Evolutionary conservation across 2,888 invertebrate species (phyloP), one percentile per base, ranked within the genome.

Genomic region (Noctua janthina): DNA sequence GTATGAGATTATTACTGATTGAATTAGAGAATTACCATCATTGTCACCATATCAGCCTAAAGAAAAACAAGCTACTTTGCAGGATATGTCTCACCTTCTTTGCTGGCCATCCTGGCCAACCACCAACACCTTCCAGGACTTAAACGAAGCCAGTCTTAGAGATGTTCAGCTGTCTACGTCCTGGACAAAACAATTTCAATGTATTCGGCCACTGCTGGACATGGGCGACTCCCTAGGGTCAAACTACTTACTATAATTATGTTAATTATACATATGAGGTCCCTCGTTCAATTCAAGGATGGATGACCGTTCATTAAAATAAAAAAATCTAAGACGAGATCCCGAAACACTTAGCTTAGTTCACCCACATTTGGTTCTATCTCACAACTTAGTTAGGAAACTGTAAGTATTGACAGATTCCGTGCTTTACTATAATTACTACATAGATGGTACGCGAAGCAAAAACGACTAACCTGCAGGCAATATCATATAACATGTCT

Each of bases 381-480:
- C 17, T 51, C 17, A 17, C 51, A 17, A 17, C 51, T 17, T 51
- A 15, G 49, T 49, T 15, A 54, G 54, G 54, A 54, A 23, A 54
- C 23, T 54, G 20, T 54, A 54, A 54, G 54, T 10, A 10, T 54
- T 23, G 54, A 8, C 20, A 54, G 2, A 8, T 54, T 23, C 20
- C 54, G 2, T 23, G 10, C 20, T 3, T 54, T 23, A 23, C 20
- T 20, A 54, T 51, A 43, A 5, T 5, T 39, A 39, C 39, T 39
- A 39, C 39, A 39, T 23, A 23, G 20, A 11, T 10, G 35, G 8
- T 64, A 66, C 23, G 20, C 66, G 20, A 66, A 20, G 29, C 17
- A 17, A 54, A 79, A 11, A 67, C 20, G 20, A 20, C 29, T 5
- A 1, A 29, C 81, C 73, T 29, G 39, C 15, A 11, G 82, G 82